A percentile compares a stretch with the other conserved stretches of the same genome.
phyloP scores from a whole-genome alignment of 2,797 vertebrate genomes.

The Alosa sapidissima region DNA sequence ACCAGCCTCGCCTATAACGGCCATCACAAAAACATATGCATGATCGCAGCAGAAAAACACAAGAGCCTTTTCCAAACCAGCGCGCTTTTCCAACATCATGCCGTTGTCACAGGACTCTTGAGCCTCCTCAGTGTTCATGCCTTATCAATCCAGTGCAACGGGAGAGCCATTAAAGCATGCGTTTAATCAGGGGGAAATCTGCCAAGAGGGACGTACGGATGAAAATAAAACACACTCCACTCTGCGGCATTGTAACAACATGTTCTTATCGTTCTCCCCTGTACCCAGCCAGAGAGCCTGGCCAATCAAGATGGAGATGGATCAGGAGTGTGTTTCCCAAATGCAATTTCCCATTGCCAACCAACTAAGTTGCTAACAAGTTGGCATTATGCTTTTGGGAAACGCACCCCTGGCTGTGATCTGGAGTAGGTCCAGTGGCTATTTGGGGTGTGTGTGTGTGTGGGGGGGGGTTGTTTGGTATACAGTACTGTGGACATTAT shows the following conservation, averaged over 20 bases:
- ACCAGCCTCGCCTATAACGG: conserved; percentile 2
- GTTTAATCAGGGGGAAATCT: neutral
- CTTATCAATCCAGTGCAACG: neutral
- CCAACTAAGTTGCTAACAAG: too few relatives aligned
- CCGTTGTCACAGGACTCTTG: neutral
- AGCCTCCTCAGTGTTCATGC: neutral
- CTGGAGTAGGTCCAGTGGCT: neutral
- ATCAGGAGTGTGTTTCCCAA: neutral
- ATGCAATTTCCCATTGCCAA: too few relatives aligned
- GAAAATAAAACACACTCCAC: neutral
- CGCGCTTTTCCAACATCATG: neutral
- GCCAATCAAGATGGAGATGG: neutral
- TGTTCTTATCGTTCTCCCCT: neutral
- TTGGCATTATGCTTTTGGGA: too few relatives aligned
- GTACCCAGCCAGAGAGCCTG: neutral
- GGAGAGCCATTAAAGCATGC: neutral
- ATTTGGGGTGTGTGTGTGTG: neutral
- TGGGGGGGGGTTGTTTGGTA: neutral
- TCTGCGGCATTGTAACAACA: neutral
- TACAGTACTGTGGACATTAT: neutral
- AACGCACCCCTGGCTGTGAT: neutral
- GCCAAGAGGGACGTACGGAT: neutral
- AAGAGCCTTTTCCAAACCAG: neutral
- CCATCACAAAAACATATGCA: neutral
- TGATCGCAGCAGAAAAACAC: too few relatives aligned